Percentiles rank a stretch among this genome's conserved stretches.
phyloP scores from a whole-genome alignment of 92 coral and sea anemone species.

The Desmophyllum pertusum region DNA sequence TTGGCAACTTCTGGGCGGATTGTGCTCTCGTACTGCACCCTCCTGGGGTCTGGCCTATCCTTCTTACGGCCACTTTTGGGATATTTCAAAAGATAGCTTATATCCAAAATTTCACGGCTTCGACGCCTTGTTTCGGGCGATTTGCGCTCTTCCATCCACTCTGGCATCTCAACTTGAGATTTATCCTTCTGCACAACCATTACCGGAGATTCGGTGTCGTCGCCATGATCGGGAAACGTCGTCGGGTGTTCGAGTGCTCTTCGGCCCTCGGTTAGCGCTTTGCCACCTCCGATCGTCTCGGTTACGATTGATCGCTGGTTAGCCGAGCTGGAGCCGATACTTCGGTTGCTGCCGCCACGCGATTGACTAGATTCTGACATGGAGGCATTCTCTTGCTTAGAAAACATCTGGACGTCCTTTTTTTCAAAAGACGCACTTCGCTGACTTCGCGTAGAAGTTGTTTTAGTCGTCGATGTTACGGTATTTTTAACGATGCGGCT shows the following conservation, averaged over 20 bases:
- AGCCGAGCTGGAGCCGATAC: not conserved
- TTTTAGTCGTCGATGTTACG: conserved; percentile 13
- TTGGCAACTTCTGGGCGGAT: conserved; percentile 33
- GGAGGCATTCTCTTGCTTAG: not conserved
- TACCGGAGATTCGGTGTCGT: conserved; percentile 17
- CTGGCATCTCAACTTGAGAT: not conserved
- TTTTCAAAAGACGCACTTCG: not conserved
- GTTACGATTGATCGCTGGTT: conserved; percentile 1
- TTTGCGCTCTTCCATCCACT: conserved; percentile 13
- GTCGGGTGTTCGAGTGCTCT: not conserved
- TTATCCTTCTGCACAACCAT: conserved; percentile 8
- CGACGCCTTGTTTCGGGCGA: not conserved
- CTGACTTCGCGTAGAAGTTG: conserved; percentile 14
- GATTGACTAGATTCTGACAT: conserved; percentile 4
- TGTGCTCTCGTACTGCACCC: not conserved
- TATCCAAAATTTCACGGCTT: not conserved
- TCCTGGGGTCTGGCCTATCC: not conserved
- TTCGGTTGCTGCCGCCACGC: not conserved
- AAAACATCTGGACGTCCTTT: conserved; percentile 14
- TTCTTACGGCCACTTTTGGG: not conserved
- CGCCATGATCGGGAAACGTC: conserved; percentile 1
- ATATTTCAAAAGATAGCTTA: conserved; percentile 12
- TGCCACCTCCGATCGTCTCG: not conserved
- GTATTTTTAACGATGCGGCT: not conserved
- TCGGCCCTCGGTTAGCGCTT: not conserved